phyloP scores from a whole-genome alignment of 2,113 vertebrate genomes.

The Origma solitaria region DNA sequence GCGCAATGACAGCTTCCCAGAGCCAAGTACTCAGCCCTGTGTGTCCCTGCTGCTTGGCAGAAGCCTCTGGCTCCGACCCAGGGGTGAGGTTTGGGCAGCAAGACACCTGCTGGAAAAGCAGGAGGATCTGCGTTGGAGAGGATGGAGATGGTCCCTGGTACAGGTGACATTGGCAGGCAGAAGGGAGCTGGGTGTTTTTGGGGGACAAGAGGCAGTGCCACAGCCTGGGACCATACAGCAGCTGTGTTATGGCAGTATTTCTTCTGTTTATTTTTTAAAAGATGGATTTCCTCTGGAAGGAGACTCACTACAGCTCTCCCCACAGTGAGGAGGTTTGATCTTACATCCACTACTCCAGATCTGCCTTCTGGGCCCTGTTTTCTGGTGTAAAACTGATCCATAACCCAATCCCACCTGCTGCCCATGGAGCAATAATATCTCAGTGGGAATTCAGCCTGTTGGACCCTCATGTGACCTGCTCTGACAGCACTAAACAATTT shows the following conservation, averaged over 20 bases:
- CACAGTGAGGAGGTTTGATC: not conserved
- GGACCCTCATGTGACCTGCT: not conserved
- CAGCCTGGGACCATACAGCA: not conserved
- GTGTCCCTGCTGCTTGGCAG: not conserved
- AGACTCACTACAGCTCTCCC: not conserved
- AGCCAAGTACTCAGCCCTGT: not conserved
- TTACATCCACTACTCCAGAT: not conserved
- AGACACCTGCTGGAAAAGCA: not conserved
- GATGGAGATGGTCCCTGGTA: not conserved
- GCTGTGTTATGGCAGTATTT: not conserved
- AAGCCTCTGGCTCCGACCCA: not conserved
- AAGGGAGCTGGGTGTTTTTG: not conserved
- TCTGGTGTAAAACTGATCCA: not conserved
- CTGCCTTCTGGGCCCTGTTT: not conserved
- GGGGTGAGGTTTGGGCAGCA: not conserved
- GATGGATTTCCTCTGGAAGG: not conserved
- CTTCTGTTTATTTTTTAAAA: not conserved
- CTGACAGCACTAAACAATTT: not conserved
- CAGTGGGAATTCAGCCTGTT: not conserved
- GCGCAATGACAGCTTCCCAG: fast-evolving
- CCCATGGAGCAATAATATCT: not conserved
- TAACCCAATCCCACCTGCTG: not conserved
- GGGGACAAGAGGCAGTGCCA: not conserved
- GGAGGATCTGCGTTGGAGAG: not conserved
- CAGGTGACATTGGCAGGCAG: not conserved